Evolutionary conservation across 2,797 vertebrate species (phyloP), one percentile per base, ranked within the genome.

Genomic region (Anas acuta): DNA sequence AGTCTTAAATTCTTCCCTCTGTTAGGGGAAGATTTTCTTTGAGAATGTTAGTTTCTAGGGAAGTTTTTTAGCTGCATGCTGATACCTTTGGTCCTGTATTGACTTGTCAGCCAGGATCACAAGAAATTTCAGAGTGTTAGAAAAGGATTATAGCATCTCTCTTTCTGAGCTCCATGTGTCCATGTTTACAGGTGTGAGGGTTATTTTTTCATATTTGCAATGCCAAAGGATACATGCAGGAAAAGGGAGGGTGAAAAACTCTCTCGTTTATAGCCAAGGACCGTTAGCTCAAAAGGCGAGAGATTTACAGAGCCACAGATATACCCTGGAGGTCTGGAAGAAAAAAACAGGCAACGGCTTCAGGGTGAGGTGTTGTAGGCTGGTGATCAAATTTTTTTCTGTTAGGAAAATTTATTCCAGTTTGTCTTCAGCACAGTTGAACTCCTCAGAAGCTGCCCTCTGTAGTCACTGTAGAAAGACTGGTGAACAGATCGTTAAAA

Each of bases 161-260:
- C 79, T 76, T 90, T 79, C 65, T 72, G 30, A 90, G 58, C 67
- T 74, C 32, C 23, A 0, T 41, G 43, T 66, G 51, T 92, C 56
- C 33, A 2, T 89, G 37, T 86, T 88, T 73, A 78, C 83, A 90
- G 66, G 57, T 39, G 45, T 39, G 57, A 45, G 45, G 39, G 61
- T 77, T 89, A 77, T 80, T 87, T 92, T 92, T 93, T 95, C 84
- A 49, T 79, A 53, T 75, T 53, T 83, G 57, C 81, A 75, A 56
- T 80, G 82, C 62, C 75, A 51, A 71, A 83, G 72, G 61, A 80
- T 22, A 43, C 33, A 41, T 7, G 49, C 58, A 74, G 54, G 82
- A 92, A 66, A 62, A 90, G 60, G 73, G 49, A 39, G 64, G 30
- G 72, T 73, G 49, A 92, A 76, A 84, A 88, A 74, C 54, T 51